Percentiles rank a stretch among this genome's conserved stretches.
Conservation (phyloP, 2,797 vertebrate species). For the Antennarius maculatus region DNA sequence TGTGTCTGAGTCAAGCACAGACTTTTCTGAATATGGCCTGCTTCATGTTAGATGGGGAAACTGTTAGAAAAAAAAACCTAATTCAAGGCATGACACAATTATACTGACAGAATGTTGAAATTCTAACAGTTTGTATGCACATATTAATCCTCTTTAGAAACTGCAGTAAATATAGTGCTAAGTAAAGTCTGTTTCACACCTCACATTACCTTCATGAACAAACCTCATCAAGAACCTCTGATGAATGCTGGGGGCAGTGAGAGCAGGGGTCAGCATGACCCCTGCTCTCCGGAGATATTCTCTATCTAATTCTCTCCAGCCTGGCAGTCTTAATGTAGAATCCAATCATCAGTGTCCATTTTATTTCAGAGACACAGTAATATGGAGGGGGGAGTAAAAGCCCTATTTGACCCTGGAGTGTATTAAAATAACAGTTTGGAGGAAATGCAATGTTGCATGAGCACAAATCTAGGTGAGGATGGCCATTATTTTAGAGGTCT, state of each 20-base stretch:
- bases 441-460: constrained; percentile 38
- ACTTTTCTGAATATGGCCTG: too few species aligned
- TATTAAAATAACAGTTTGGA: constrained; percentile 37
- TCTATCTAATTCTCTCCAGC: constrained; percentile 58
- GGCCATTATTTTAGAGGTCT: constrained; percentile 45
- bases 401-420: constrained; percentile 25
- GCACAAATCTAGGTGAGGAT: constrained; percentile 42
- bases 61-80: too few species aligned
- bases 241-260: constrained; percentile 13
- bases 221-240: constrained; percentile 30
- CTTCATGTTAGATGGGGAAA: too few species aligned
- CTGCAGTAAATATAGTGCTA: background rate
- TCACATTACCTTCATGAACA: constrained; percentile 36
- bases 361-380: constrained; percentile 45
- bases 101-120: too few species aligned
- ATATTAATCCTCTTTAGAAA: background rate
- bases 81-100: too few species aligned
- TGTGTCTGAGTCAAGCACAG: too few species aligned
- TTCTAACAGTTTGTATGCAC: too few species aligned
- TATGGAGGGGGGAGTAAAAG: constrained; percentile 9
- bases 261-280: constrained; percentile 59
- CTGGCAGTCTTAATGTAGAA: constrained; percentile 58
- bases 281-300: constrained; percentile 50
- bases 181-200: constrained; percentile 32
- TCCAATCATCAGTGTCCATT: constrained; percentile 61